Evolutionary conservation across 2,888 invertebrate genomes (phyloP), one percentile per base, ranked within the genome.

Genomic region (Sarcophaga carnaria): DNA sequence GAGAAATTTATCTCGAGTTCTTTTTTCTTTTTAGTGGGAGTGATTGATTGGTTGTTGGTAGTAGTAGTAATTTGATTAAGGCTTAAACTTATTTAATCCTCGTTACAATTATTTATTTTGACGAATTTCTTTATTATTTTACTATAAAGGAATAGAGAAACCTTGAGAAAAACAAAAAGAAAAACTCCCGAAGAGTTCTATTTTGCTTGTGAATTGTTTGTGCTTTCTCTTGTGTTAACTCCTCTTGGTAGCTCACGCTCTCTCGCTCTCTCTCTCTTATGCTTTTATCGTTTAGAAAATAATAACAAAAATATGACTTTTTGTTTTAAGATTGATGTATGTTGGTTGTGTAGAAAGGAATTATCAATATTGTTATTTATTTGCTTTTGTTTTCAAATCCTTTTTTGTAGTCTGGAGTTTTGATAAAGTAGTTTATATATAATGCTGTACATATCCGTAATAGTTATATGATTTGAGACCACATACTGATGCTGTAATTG

Each of bases 341-440:
- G 66, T 71, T 64, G 59, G 14, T n/a, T 77, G 79, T 63, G 59
- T 80, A 85, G 59, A 69, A 54, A 80, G 75, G 66, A 74, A 79
- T 82, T 59, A 54, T 59, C 71, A 72, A 77, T 20, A 63, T 54
- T 54, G 17, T 54, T 54, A 54, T 54, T 17, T 54, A 54, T 54
- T 54, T 54, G 12, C 4, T 54, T 14, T 54, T 14, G 54, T 17
- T 82, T 86, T 89, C 88, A 89, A 88, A 89, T 89, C 86, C 89
- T 86, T 81, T 88, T 88, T 45, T 89, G 89, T 83, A 88, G 85
- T 88, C 89, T 89, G 80, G 86, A 89, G 82, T 89, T 89, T 81
- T 89, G 89, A 85, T 89, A 88, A 64, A 89, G 87, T 83, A 89
- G 82, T 81, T 90, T 90, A 86, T 88, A 89, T 71, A 80, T 89